These are phyloP conservation scores for Eriocheir sinensis DNA, from an alignment of 1,140 invertebrate species.

Conservation along the genomic window DNA sequence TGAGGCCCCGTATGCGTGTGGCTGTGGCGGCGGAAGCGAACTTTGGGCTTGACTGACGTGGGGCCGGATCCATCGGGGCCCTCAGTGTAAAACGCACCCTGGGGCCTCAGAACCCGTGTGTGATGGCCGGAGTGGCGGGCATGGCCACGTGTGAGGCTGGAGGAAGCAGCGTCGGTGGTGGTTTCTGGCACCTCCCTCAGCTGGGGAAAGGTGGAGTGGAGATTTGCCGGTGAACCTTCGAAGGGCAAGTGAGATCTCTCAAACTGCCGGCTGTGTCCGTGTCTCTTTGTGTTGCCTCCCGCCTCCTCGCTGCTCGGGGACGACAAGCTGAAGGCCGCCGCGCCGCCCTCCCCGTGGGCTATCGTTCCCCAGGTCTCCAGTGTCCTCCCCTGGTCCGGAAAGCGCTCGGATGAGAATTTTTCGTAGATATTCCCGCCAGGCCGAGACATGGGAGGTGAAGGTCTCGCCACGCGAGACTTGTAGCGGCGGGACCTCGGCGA, in stretches of 20 bases:
- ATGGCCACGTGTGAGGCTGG: too few relatives aligned
- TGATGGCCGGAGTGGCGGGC: conserved; percentile 45
- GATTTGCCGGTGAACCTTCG: neutral
- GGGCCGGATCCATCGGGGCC: neutral
- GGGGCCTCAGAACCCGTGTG: neutral
- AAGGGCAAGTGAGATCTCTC: neutral
- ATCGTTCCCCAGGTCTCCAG: neutral
- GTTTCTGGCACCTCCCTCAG: neutral
- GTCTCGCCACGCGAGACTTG: neutral
- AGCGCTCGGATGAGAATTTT: neutral
- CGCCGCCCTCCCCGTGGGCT: neutral
- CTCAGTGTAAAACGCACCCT: neutral
- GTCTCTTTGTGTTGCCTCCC: neutral
- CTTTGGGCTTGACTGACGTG: neutral
- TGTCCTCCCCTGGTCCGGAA: neutral
- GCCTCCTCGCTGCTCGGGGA: neutral
- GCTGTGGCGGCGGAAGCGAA: neutral
- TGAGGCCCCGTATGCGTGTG: neutral
- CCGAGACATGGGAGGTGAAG: neutral
- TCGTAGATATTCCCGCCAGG: neutral
- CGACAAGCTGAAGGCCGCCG: neutral
- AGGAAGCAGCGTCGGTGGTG: neutral
- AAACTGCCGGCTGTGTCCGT: neutral
- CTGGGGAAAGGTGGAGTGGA: neutral
- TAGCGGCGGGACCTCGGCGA: neutral